Conservation (phyloP, 2,888 invertebrate genomes). For the Drosophila koepferae region DNA sequence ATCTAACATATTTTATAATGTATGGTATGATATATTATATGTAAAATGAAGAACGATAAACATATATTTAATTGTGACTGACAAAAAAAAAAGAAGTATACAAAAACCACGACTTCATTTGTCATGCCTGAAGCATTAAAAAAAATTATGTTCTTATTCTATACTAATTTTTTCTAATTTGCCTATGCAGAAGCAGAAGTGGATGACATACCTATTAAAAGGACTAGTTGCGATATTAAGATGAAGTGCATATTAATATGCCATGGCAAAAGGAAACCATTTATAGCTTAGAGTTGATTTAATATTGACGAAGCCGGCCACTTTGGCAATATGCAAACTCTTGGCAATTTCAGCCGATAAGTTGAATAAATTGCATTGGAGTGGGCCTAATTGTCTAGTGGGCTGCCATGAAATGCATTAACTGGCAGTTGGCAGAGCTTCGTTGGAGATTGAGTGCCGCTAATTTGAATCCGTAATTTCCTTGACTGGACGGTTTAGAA, state of each 20-base stretch:
- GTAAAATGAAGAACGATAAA: too few relatives aligned
- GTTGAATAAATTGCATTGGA: slow-evolving; percentile 79
- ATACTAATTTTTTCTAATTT: too few relatives aligned
- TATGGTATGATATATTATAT: too few relatives aligned
- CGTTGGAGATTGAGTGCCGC: slow-evolving; percentile 79
- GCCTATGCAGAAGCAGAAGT: too few relatives aligned
- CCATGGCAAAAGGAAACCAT: slow-evolving; percentile 44
- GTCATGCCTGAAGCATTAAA: too few relatives aligned
- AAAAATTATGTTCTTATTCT: too few relatives aligned
- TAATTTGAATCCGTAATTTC: slow-evolving; percentile 79
- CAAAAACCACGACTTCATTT: too few relatives aligned
- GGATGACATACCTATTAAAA: background rate
- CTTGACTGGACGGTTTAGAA: slow-evolving; percentile 57
- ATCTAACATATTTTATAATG: too few relatives aligned
- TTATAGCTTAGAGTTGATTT: slow-evolving; percentile 63
- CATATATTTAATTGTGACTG: too few relatives aligned
- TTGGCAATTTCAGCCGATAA: slow-evolving; percentile 66
- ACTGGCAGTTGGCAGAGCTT: slow-evolving; percentile 59
- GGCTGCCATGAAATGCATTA: slow-evolving; percentile 69
- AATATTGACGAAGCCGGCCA: slow-evolving; percentile 54
- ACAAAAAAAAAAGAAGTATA: too few relatives aligned
- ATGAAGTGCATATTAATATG: slow-evolving; percentile 42
- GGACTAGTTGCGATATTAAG: slow-evolving; percentile 47
- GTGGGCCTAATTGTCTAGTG: slow-evolving; percentile 42
- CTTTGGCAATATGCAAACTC: slow-evolving; percentile 38